Evolutionary conservation across 2,888 invertebrate species (phyloP).

Genomic region (Drosophila infuscata): DNA sequence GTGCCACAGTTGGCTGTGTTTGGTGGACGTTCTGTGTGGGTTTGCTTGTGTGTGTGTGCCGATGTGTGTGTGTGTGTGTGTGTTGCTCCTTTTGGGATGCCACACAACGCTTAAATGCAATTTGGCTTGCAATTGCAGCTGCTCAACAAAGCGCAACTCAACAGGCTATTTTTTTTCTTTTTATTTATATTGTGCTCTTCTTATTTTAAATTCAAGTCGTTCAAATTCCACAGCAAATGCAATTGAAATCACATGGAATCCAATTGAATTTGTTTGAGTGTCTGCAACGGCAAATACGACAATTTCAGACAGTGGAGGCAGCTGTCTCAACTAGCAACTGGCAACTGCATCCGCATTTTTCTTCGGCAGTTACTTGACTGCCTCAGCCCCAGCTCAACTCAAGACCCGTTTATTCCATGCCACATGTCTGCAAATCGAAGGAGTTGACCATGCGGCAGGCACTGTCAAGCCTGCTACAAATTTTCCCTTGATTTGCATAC

Average conservation of each 20-base stretch:
- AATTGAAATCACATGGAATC: slow-evolving; percentile 35
- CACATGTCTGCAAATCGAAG: slow-evolving; percentile 44
- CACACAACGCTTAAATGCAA: slow-evolving; percentile 26
- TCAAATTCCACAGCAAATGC: slow-evolving; percentile 11
- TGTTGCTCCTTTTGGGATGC: not conserved
- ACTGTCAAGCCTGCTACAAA: slow-evolving; percentile 23
- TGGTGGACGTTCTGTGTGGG: no score
- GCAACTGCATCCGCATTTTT: slow-evolving; percentile 5
- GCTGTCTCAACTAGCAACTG: slow-evolving; percentile 14
- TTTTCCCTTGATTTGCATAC: slow-evolving; percentile 67
- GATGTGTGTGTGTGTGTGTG: not conserved
- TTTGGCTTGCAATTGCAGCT: slow-evolving; percentile 25
- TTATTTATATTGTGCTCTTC: not conserved
- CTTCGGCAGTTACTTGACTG: not conserved
- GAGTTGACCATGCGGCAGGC: slow-evolving; percentile 33
- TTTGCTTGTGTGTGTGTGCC: not conserved
- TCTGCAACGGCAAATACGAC: slow-evolving; percentile 28
- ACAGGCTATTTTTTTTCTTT: not conserved
- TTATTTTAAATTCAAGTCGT: slow-evolving; percentile 5
- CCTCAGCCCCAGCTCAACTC: slow-evolving; percentile 17
- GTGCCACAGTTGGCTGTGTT: slow-evolving; percentile 19
- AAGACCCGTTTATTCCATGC: slow-evolving; percentile 3
- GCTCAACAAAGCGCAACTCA: slow-evolving; percentile 23
- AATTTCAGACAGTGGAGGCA: slow-evolving; percentile 26
- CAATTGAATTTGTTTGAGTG: slow-evolving; percentile 48